Evolutionary conservation across 2,888 invertebrate genomes (phyloP).

Genomic region (Ptychoptera contaminata): DNA sequence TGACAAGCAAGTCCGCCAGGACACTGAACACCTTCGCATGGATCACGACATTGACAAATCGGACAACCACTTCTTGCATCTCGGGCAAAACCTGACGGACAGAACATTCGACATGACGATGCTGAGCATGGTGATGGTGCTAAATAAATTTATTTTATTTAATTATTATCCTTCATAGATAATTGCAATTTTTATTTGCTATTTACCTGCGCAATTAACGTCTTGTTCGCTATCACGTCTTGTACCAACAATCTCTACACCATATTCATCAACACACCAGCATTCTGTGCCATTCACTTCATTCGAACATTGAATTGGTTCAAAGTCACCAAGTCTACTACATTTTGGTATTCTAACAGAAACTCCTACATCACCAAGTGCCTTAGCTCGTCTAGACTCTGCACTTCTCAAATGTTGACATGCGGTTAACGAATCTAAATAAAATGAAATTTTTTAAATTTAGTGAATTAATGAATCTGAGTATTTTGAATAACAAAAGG

Average conservation of each 20-base stretch:
- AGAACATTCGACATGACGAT: slow-evolving; percentile 74
- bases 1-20: slow-evolving; percentile 64
- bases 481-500: too few relatives aligned
- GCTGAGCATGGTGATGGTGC: slow-evolving; percentile 56
- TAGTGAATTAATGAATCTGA: too few relatives aligned
- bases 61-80: slow-evolving; percentile 54
- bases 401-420: slow-evolving; percentile 50
- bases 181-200: neutral
- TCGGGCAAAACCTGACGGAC: slow-evolving; percentile 64
- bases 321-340: slow-evolving; percentile 53
- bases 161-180: slow-evolving; percentile 17
- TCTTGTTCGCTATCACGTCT: slow-evolving; percentile 31
- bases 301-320: slow-evolving; percentile 60
- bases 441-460: too few relatives aligned
- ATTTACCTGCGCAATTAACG: slow-evolving; percentile 12
- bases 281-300: slow-evolving; percentile 51
- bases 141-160: neutral
- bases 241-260: slow-evolving; percentile 64
- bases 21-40: slow-evolving; percentile 58
- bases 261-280: slow-evolving; percentile 72
- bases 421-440: slow-evolving; percentile 33
- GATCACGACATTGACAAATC: slow-evolving; percentile 66
- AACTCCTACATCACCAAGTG: slow-evolving; percentile 32
- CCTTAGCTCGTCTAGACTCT: slow-evolving; percentile 43
- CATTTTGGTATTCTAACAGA: slow-evolving; percentile 54